Base-by-base conservation (phyloP, 1,140 invertebrate genomes). In the Microplitis demolitor region DNA sequence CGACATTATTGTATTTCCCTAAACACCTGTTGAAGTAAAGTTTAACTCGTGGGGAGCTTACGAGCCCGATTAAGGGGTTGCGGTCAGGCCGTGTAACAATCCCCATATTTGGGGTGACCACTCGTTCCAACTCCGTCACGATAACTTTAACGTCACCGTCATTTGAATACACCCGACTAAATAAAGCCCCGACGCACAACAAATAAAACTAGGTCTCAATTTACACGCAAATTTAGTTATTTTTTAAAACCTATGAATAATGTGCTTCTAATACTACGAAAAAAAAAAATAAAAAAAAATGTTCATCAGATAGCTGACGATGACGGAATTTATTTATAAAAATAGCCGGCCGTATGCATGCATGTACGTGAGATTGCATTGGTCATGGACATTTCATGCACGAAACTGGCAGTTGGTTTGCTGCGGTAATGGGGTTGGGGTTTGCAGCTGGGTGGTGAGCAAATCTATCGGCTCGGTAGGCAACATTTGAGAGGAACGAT, bases 11-110 rank as follows among this genome's bases (percentile, higher is more conserved):
- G 85, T 87, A 87, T 87, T 87, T 87, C 80, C 84, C 80, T 86
- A 83, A 86, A 87, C 86, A 87, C 86, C 86, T 87, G 86, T 87
- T 87, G 86, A 87, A 86, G 84, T 80, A 73, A 83, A 85, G 82
- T 82, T 82, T 78, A 84, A 84, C 83, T 86, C 80, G 79, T 79
- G 54, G 50, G 77, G 74, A 77, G 78, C 80, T 84, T 81, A 83
- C 78, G 77, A 56, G 79, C 74, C 80, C 78, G 82, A 80, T 83
- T 86, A 83, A 85, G 80, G 84, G 81, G 84, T 82, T 85, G 83
- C 79, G 82, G 85, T 86, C 79, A 82, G 78, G 79, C 79, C 78
- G 79, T 80, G 83, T 82, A 83, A 85, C 81, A 79, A 78, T 74
- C 77, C 75, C 67, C 78, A 83, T 82, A 78, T 77, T 74, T 76